phyloP scores from a whole-genome alignment of 2,888 invertebrate genomes.

The Eupithecia centaureata region DNA sequence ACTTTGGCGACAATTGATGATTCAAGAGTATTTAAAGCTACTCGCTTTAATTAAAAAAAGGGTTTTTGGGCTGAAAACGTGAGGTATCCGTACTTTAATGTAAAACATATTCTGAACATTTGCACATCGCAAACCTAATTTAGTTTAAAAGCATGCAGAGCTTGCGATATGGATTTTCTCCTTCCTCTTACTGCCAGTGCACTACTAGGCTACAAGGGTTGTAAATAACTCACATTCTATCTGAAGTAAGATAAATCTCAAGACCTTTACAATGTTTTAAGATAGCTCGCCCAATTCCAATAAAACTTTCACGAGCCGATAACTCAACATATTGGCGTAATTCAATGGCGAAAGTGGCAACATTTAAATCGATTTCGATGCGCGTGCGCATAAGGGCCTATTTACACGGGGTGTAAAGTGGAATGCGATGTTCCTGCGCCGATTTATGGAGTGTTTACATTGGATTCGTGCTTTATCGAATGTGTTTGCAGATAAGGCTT shows the following conservation, averaged over 20 bases:
- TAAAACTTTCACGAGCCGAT: constrained; percentile 38
- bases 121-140: background rate
- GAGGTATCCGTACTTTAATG: background rate
- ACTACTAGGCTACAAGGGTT: background rate
- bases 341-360: constrained; percentile 47
- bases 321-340: constrained; percentile 35
- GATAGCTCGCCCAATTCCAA: constrained; percentile 36
- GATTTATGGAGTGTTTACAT: constrained; percentile 47
- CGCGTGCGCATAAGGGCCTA: constrained; percentile 48
- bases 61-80: background rate
- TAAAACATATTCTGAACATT: background rate
- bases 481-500: constrained; percentile 16
- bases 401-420: constrained; percentile 55
- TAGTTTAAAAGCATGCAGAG: background rate
- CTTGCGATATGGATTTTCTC: background rate
- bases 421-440: constrained; percentile 57
- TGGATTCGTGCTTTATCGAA: constrained; percentile 37
- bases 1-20: background rate
- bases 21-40: background rate
- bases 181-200: background rate
- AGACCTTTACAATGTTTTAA: constrained; percentile 32
- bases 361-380: constrained; percentile 49
- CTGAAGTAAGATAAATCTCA: constrained; percentile 3
- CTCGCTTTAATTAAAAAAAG: no score
- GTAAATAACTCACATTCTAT: background rate